Base-by-base conservation (phyloP, 2,113 vertebrate genomes). In the Danionella cerebrum region DNA sequence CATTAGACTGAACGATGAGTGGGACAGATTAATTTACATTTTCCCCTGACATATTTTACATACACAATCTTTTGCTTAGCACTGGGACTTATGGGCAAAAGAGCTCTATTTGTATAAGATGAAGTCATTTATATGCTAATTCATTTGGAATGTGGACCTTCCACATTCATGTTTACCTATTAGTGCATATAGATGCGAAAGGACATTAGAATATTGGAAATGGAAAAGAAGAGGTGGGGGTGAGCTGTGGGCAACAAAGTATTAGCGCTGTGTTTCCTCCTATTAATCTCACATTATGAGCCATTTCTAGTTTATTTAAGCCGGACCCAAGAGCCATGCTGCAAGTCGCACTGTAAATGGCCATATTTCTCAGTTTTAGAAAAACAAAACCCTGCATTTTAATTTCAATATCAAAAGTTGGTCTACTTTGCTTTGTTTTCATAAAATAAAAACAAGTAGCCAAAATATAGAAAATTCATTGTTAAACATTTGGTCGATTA, bases 91-190 rank as follows among this genome's bases (percentile, higher is more conserved):
- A 79, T 85, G 84, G 84, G 85, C 80, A 86, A 87, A 84, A 86
- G 84, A 86, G 83, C 81, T 83, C 84, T 85, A 88, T 89, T 90
- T 89, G 86, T 86, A 86, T 81, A 86, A 87, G 88, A 87, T 86
- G 85, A 89, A 90, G 84, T 90, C 87, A 90, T 90, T 86, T 90
- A 90, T 90, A 90, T 90, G 89, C 89, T 89, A 90, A 90, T 90
- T 88, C 87, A 83, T 86, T n/a, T 82, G 82, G 80, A 81, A 86
- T 86, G 85, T 87, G 86, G 84, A 83, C 84, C 82, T 86, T 87
- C 83, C 67, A 68, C 48, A 71, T 83, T 88, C 85, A 83, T 90
- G 85, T 89, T 90, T 89, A 89, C 89, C 84, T 86, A 90, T 89
- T 89, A 89, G 86, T 82, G 82, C 75, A 81, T 76, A 83, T 81